Evolutionary conservation across 2,113 vertebrate genomes (phyloP), one percentile per base, ranked within the genome.

Genomic region (Cebidichthys violaceus): DNA sequence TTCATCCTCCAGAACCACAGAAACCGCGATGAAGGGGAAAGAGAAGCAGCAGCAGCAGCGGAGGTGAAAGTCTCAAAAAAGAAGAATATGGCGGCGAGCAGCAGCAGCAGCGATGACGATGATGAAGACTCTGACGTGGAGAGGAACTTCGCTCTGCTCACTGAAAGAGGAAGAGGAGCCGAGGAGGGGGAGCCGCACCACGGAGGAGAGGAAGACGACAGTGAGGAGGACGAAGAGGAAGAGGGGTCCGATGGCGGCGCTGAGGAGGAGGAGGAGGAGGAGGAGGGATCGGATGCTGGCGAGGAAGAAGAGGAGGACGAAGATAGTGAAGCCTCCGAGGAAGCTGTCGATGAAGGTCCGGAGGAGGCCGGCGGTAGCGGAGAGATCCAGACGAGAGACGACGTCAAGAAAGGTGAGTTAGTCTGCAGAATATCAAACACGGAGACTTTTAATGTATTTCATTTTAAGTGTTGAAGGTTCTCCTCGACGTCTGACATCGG

Each of bases 71-170:
- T 15, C 45, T 47, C 10, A 0, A 52, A 29, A 17, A 66, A 29
- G 76, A 59, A 0, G 18, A 33, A 6, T 1, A 4, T 39, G 29
- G 29, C 6, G 1, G 47, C 22, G 1, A 79, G 55, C 67, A 69
- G 71, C 59, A 33, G 17, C n/a, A 69, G 71, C 59, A 33, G 17
- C n/a, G n/a, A 11, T 5, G 33, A 35, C 17, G 71, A 70, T 0
- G 90, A 88, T 0, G 83, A 82, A 15, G 88, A 75, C 61, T 87
- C 88, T 9, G 90, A 90, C 14, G 74, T 61, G 15, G 92, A 92
- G 77, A 87, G 35, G 68, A 89, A 91, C 79, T 88, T 74, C 2
- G 29, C 81, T 6, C 81, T 91, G 64, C 33, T 91, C 20, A n/a
- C 73, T 1, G 10, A 68, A n/a, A 85, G 79, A 78, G 60, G 37